Base-by-base conservation (phyloP, 2,113 vertebrate species). In the Alosa alosa region DNA sequence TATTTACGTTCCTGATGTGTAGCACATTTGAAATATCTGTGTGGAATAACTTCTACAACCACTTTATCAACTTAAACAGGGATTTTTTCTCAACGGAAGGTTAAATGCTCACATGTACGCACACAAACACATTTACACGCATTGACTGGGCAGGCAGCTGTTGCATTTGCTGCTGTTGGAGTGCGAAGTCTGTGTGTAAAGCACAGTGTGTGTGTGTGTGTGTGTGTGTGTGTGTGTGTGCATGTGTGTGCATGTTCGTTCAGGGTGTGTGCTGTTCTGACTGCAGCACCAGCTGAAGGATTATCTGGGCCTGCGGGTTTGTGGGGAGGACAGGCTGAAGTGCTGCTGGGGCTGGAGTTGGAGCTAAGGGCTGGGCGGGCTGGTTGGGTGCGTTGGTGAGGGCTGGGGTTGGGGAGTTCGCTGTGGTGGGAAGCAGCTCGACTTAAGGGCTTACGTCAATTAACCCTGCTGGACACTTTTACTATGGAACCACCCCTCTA, bases 211-310 rank as follows among this genome's bases (percentile, higher is more conserved):
- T 3, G 39, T 82, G 31, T 87, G 47, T 47, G n/a, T 25, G 25
- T 81, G 22, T 78, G 39, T 82, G 44, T 81, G n/a, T 52, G 50
- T 82, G 49, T 84, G 25, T 78, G 60, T 81, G 64, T 82, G 46
- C 13, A 49, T 44, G 68, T 60, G 9, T 20, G 46, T 50, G 36
- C 17, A 9, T 4, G 25, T 25, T 2, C 10, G 8, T 68, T 22
- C 22, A 7, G 57, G 49, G 31, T 50, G 22, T 49, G 25, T 68
- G n/a, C 49, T 52, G 52, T 82, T 64, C 88, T 89, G 91, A 92
- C 86, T 85, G 11, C 90, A 91, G 89, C 89, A 91, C 90, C 91
- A 93, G 93, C 90, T 92, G 93, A 90, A 87, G 90, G 94, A 94
- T 94, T 93, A 94, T 91, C 92, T 91, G 6, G 81, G 57, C 88